phyloP scores from a whole-genome alignment of 1,140 invertebrate species.

The Panagrolaimus sp. region DNA sequence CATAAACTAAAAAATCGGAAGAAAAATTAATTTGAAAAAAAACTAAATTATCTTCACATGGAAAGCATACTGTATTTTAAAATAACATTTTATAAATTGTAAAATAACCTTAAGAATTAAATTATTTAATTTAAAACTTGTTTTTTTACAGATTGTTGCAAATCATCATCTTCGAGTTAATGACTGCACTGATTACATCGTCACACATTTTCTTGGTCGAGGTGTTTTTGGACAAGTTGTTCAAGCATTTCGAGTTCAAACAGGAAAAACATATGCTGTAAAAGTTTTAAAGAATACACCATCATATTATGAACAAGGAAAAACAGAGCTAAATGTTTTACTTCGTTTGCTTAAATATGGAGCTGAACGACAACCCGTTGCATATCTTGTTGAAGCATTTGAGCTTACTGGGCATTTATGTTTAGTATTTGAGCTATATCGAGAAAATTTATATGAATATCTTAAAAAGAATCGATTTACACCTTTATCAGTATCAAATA shows the following conservation, averaged over 20 bases:
- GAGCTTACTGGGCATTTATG: neutral
- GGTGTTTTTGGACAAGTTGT: slow-evolving; percentile 8
- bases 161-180: slow-evolving; percentile 5
- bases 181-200: slow-evolving; percentile 1
- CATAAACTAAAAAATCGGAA: too few species aligned
- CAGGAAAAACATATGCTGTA: neutral
- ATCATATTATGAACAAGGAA: slow-evolving; percentile 6
- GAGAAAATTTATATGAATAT: slow-evolving; percentile 7
- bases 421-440: slow-evolving; percentile 9
- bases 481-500: neutral
- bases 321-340: neutral
- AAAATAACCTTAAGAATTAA: too few species aligned
- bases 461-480: slow-evolving; percentile 13
- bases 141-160: slow-evolving; percentile 5
- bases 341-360: neutral
- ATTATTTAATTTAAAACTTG: too few species aligned
- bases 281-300: slow-evolving; percentile 7
- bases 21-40: too few species aligned
- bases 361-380: neutral
- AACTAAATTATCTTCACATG: too few species aligned
- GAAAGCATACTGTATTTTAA: too few species aligned
- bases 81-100: too few species aligned
- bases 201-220: slow-evolving; percentile 2
- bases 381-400: neutral
- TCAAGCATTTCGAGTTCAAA: slow-evolving; percentile 6